These are phyloP conservation scores for Anoncus sp. DNA, from an alignment of 2,888 invertebrate species.

Conservation along the genomic window DNA sequence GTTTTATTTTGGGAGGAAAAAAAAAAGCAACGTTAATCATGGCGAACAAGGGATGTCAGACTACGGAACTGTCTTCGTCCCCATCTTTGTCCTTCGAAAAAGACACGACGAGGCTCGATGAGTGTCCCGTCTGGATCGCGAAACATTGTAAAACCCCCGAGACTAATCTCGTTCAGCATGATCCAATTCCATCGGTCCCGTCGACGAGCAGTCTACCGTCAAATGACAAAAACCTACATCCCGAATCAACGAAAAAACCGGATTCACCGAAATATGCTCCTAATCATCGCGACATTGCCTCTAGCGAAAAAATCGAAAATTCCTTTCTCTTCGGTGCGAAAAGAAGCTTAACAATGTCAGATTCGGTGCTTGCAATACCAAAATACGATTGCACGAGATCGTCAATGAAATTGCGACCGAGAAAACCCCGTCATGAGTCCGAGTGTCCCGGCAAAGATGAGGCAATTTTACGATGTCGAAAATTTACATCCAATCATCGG, in stretches of 20 bases:
- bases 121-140: conserved; percentile 9
- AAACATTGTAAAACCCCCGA: conserved; percentile 24
- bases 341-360: conserved; percentile 36
- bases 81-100: conserved; percentile 25
- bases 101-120: conserved; percentile 6
- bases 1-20: conserved; percentile 9
- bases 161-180: conserved; percentile 46
- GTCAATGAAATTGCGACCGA: conserved; percentile 7
- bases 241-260: conserved; percentile 23
- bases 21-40: conserved; percentile 12
- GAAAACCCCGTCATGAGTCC: conserved; percentile 20
- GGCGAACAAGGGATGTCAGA: conserved; percentile 41
- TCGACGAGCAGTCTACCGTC: conserved; percentile 16
- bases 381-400: conserved; percentile 20
- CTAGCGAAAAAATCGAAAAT: conserved; percentile 8
- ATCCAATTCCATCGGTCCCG: conserved; percentile 21
- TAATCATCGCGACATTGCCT: conserved; percentile 4
- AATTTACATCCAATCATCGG: conserved; percentile 48
- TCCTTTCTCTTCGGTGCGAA: neutral
- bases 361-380: conserved; percentile 30
- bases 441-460: neutral
- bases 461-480: conserved; percentile 11
- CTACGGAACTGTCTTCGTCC: conserved; percentile 33
- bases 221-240: neutral
- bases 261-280: conserved; percentile 8